These are phyloP conservation scores for Brachionus angularis DNA, from an alignment of 1,140 invertebrate genomes.

Conservation along the genomic window DNA sequence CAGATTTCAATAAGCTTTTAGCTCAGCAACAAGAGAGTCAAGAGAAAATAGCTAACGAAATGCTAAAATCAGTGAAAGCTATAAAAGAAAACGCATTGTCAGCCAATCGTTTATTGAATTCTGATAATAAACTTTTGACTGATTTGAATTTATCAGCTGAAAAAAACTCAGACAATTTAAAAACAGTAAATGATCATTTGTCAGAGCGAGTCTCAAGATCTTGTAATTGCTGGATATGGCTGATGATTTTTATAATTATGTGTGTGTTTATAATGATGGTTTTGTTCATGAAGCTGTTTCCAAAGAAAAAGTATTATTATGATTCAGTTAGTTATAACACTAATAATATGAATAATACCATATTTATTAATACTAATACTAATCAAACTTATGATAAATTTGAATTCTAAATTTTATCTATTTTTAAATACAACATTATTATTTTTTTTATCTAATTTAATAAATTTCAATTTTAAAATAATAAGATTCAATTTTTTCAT, in stretches of 20 bases:
- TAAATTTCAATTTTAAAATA: no score
- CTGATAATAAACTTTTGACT: neutral
- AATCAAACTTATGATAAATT: no score
- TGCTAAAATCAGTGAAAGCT: slow-evolving; percentile 12
- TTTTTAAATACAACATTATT: no score
- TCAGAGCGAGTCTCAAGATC: slow-evolving; percentile 10
- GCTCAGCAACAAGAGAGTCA: slow-evolving; percentile 22
- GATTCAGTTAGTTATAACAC: no score
- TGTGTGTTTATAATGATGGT: slow-evolving; percentile 40
- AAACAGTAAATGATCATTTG: slow-evolving; percentile 22
- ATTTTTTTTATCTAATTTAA: no score
- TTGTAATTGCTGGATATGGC: slow-evolving; percentile 43
- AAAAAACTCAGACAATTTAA: slow-evolving; percentile 27
- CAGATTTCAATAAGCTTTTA: neutral
- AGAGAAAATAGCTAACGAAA: slow-evolving; percentile 36
- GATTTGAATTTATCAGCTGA: neutral
- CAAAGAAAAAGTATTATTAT: slow-evolving; percentile 23
- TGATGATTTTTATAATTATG: slow-evolving; percentile 21
- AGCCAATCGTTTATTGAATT: neutral
- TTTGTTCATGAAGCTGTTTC: slow-evolving; percentile 41
- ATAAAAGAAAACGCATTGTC: slow-evolving; percentile 35
- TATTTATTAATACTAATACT: no score
- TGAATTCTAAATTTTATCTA: no score
- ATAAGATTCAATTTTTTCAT: no score
- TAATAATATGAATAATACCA: no score